Conservation (phyloP, 92 coral and sea anemone genomes). For the Pocillopora meandrina region DNA sequence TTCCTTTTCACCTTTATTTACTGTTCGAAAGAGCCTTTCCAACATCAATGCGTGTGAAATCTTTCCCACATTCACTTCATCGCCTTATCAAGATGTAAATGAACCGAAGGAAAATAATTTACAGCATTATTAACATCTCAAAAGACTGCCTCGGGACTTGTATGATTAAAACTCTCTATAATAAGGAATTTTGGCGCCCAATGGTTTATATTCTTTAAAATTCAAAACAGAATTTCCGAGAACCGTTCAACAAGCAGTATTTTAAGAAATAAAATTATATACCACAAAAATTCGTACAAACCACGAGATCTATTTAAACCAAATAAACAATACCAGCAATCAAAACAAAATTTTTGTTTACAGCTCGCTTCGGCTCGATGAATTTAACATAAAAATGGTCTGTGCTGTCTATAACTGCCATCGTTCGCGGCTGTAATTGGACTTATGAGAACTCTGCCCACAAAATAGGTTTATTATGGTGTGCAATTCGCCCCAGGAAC, state of each 20-base stretch:
- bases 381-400: background rate
- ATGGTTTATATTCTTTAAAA: background rate
- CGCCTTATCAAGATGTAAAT: background rate
- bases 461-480: background rate
- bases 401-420: background rate
- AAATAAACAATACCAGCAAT: background rate
- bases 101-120: background rate
- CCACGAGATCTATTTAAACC: background rate
- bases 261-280: background rate
- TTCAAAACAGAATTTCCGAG: background rate
- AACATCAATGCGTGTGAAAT: too few relatives aligned
- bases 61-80: background rate
- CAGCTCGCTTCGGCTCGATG: background rate
- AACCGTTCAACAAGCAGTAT: background rate
- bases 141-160: background rate
- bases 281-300: background rate
- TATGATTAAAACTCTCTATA: background rate
- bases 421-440: conserved; percentile 1
- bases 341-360: conserved; percentile 1
- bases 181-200: background rate
- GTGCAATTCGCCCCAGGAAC: too few relatives aligned
- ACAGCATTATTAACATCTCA: conserved; percentile 13
- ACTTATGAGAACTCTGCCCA: background rate
- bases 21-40: background rate
- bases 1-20: background rate